Percentiles rank a stretch among this genome's conserved stretches.
Conservation (phyloP, 1,140 invertebrate species). For the Penaeus japonicus region DNA sequence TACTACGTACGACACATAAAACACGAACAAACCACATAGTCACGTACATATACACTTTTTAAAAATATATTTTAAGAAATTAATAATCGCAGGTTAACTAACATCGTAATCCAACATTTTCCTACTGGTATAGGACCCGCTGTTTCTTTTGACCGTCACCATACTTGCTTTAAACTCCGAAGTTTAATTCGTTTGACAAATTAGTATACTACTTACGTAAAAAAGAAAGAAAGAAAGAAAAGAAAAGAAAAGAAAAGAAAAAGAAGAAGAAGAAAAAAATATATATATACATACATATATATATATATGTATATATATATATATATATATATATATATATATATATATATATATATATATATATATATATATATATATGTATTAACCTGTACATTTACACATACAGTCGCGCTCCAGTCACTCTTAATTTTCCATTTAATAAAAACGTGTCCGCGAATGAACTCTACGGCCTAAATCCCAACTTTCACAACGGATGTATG, state of each 20-base stretch:
- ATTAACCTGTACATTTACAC: slow-evolving; percentile 6
- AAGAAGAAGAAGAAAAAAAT: not conserved
- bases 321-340: slow-evolving; percentile 32
- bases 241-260: not conserved
- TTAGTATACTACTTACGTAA: too few species aligned
- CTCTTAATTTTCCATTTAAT: not conserved
- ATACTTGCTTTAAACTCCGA: too few species aligned
- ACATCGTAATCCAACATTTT: too few species aligned
- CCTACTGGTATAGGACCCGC: too few species aligned
- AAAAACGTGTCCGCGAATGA: not conserved
- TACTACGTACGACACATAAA: too few species aligned
- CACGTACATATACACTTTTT: too few species aligned
- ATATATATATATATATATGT: slow-evolving; percentile 29
- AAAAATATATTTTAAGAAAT: too few species aligned
- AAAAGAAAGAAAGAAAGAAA: too few species aligned
- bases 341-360: slow-evolving; percentile 26
- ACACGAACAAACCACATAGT: too few species aligned
- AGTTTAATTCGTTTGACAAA: too few species aligned
- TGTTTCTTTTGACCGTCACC: too few species aligned
- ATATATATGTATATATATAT: not conserved
- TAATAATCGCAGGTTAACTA: too few species aligned
- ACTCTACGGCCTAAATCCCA: not conserved
- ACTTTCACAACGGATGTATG: not conserved
- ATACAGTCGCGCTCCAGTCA: not conserved
- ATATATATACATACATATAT: not conserved